Evolutionary conservation across 2,888 invertebrate genomes (phyloP).

Genomic region (Acanthosepion lycidas): DNA sequence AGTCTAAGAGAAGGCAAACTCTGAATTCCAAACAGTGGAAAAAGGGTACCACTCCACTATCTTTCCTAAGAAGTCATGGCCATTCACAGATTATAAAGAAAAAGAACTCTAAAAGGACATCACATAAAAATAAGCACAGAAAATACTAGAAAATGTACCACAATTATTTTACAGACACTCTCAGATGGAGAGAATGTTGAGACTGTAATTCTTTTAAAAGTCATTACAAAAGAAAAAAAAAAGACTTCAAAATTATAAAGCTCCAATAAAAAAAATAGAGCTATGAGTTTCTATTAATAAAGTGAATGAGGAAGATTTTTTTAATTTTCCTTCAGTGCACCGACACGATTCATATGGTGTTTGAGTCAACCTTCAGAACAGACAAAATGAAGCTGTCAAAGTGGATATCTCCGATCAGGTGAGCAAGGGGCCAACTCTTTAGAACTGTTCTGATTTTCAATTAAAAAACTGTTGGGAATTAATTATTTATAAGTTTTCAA

Average conservation of each 20-base stretch:
- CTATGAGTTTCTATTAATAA: background rate
- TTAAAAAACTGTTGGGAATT: background rate
- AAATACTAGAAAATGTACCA: background rate
- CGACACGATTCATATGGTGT: background rate
- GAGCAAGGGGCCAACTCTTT: background rate
- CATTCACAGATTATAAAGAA: too few relatives aligned
- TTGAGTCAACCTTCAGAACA: background rate
- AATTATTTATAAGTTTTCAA: conserved; percentile 7
- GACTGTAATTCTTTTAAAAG: background rate
- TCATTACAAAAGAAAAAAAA: background rate
- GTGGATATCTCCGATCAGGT: background rate
- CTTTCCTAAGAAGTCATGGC: too few relatives aligned
- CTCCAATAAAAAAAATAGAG: background rate
- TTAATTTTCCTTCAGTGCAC: background rate
- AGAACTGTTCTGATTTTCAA: background rate
- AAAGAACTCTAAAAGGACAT: too few relatives aligned
- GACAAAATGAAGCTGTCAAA: background rate
- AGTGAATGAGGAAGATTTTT: background rate
- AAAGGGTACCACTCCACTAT: too few relatives aligned
- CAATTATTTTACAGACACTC: background rate
- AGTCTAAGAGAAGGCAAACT: too few relatives aligned
- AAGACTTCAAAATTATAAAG: background rate
- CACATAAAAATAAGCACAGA: too few relatives aligned
- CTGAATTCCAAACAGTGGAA: too few relatives aligned
- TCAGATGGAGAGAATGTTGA: background rate